Evolutionary conservation across 2,888 invertebrate genomes (phyloP).

Genomic region (Pseudoips prasinana): DNA sequence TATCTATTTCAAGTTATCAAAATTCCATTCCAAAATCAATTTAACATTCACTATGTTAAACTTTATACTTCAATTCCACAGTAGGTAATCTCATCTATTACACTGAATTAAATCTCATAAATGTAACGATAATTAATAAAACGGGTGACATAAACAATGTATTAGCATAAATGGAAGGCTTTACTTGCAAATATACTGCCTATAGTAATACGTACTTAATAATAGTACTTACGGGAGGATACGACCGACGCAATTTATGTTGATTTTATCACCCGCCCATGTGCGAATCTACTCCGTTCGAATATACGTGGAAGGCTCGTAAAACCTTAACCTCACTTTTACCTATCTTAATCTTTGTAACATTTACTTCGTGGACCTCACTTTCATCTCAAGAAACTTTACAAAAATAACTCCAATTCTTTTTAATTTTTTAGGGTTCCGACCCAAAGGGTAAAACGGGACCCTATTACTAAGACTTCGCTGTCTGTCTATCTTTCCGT

Average conservation of each 20-base stretch:
- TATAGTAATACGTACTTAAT: slow-evolving; percentile 10
- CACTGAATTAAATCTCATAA: slow-evolving; percentile 7
- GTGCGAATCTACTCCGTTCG: slow-evolving; percentile 36
- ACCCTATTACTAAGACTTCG: too few relatives aligned
- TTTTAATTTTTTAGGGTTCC: too few relatives aligned
- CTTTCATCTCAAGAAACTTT: slow-evolving; percentile 4
- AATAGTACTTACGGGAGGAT: slow-evolving; percentile 20
- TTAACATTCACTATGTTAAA: too few relatives aligned
- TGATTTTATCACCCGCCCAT: slow-evolving; percentile 58
- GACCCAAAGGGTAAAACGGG: too few relatives aligned
- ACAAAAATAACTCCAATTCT: too few relatives aligned
- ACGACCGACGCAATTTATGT: slow-evolving; percentile 51
- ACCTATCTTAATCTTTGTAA: slow-evolving; percentile 39
- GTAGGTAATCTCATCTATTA: too few relatives aligned
- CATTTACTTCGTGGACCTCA: slow-evolving; percentile 32
- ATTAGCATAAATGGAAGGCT: slow-evolving; percentile 43
- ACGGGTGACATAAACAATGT: slow-evolving; percentile 22
- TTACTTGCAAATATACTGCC: slow-evolving; percentile 41
- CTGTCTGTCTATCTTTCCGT: too few relatives aligned
- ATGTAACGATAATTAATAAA: slow-evolving; percentile 12
- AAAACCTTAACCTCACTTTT: slow-evolving; percentile 33
- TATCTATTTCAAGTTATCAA: too few relatives aligned
- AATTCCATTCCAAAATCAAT: too few relatives aligned
- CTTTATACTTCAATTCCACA: too few relatives aligned
- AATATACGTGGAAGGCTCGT: slow-evolving; percentile 26